Base-by-base conservation (phyloP, 2,888 invertebrate genomes). In the Timema cristinae region DNA sequence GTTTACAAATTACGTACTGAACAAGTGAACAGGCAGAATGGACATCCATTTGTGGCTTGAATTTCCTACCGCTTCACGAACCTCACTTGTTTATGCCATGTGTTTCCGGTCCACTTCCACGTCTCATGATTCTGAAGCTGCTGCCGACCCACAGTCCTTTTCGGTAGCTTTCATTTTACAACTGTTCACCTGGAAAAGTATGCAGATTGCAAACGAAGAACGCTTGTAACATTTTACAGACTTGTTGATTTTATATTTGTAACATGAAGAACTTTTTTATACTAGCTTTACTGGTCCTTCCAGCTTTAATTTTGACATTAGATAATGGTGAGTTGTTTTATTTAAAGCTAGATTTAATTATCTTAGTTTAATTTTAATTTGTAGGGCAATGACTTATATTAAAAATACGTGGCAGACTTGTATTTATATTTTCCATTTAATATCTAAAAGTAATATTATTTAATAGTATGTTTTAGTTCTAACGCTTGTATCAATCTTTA, bases 231-330 rank as follows among this genome's bases (percentile, higher is more conserved):
- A 16, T 47, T 67, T 49, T 67, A 52, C 67, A 67, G 32, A 16
- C 51, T 67, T 32, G 32, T 32, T 32, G 32, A 32, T 32, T 32
- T 32, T 32, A 4, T 32, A 13, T 76, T 70, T 82, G 85, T 86
- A 86, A 82, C 81, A 92, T 93, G 92, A 91, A 87, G 83, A 85
- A 87, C 79, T 84, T 90, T 78, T 86, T 89, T 81, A 82, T 92
- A 78, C 81, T 90, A 68, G 80, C 86, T 75, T 80, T 92, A 71
- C 79, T 93, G 79, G 87, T 91, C 77, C 83, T 93, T 75, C 92
- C 92, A 77, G 88, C 90, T 51, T 86, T 90, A 66, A 86, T 92
- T 76, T 86, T 91, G 77, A 89, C 89, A 77, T 86, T 90, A 76
- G 88, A 89, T 81, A 86, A 84, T 82, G 90, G 93, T 93, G 86